Conservation (phyloP, 2,113 vertebrate genomes). For the Xiphorhynchus elegans region DNA sequence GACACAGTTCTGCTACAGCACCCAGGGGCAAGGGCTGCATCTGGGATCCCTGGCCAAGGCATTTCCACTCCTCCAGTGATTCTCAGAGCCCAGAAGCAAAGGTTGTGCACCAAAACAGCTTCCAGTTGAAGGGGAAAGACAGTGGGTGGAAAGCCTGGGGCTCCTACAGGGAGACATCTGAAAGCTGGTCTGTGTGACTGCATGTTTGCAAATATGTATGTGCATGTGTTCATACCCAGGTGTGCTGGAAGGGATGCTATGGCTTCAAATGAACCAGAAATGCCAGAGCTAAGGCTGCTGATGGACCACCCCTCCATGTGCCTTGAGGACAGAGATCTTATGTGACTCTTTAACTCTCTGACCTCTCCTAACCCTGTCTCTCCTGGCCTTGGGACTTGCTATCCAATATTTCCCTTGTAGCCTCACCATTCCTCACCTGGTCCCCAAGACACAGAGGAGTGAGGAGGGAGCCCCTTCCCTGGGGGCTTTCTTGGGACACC, state of each 20-base stretch:
- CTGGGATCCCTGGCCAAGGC: neutral
- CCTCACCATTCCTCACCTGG: neutral
- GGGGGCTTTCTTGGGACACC: neutral
- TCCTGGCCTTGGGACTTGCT: neutral
- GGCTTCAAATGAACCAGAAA: neutral
- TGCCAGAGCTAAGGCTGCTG: neutral
- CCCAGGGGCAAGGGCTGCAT: neutral
- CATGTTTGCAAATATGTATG: accelerated
- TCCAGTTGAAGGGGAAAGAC: neutral
- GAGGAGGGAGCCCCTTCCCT: neutral
- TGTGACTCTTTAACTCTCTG: neutral
- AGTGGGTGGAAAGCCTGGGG: neutral
- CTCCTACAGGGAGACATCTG: neutral
- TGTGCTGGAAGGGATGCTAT: neutral
- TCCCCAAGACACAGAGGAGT: accelerated
- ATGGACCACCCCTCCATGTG: accelerated
- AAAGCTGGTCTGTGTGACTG: neutral
- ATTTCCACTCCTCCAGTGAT: neutral
- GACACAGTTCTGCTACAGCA: accelerated
- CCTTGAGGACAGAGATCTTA: neutral
- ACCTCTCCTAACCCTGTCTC: neutral
- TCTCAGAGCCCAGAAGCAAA: neutral
- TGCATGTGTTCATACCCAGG: neutral
- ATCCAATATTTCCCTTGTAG: accelerated
- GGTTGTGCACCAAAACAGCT: neutral